Conservation (phyloP, 2,888 invertebrate species). For the Laothoe populi region DNA sequence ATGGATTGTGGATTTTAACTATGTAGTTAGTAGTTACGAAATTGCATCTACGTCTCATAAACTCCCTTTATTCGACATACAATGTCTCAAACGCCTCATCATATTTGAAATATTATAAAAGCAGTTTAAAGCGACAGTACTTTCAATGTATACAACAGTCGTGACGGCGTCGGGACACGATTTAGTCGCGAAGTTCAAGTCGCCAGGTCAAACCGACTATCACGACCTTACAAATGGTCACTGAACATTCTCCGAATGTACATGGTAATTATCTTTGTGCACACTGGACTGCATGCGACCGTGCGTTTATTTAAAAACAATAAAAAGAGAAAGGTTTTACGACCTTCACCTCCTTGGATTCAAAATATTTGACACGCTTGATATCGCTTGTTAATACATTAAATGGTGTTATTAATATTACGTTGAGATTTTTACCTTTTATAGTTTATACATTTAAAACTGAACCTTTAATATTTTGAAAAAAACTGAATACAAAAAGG, state of each 20-base stretch:
- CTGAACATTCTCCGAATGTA: constrained; percentile 37
- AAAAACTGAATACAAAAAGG: too few species aligned
- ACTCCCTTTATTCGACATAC: neutral
- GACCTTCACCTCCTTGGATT: constrained; percentile 28
- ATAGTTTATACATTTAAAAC: too few species aligned
- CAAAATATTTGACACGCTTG: constrained; percentile 22
- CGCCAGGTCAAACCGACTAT: constrained; percentile 47
- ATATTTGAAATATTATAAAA: neutral
- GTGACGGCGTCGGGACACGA: constrained; percentile 43
- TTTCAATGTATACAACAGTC: constrained; percentile 33
- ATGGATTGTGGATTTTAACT: too few species aligned
- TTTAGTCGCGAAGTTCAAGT: constrained; percentile 48
- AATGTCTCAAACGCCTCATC: neutral
- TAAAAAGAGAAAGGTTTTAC: constrained; percentile 31
- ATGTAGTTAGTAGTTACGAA: too few species aligned
- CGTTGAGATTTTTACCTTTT: too few species aligned
- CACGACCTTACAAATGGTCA: constrained; percentile 51
- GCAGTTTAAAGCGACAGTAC: constrained; percentile 20
- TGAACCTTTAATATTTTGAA: too few species aligned
- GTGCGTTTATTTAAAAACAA: constrained; percentile 29
- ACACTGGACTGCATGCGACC: constrained; percentile 32
- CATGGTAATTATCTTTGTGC: constrained; percentile 32
- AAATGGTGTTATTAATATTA: neutral
- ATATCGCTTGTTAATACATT: neutral
- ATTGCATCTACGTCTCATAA: too few species aligned